Conservation (phyloP, 2,888 invertebrate genomes). For the Drosophila mayaguana region DNA sequence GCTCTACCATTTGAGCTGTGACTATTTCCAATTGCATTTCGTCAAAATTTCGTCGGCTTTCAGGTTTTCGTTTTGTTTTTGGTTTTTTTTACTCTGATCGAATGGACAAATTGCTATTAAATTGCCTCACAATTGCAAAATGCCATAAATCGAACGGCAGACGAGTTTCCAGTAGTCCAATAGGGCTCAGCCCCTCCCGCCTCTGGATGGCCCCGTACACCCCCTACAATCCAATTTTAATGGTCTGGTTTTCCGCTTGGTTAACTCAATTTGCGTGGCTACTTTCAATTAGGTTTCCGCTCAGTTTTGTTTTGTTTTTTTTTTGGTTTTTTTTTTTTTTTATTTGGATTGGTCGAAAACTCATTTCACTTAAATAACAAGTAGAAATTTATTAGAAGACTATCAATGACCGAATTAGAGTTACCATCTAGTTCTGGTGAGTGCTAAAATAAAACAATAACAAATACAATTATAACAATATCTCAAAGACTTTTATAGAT, state of each 20-base stretch:
- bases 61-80: constrained; percentile 23
- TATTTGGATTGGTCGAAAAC: constrained; percentile 46
- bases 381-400: background rate
- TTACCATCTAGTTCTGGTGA: background rate
- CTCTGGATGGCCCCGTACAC: constrained; percentile 8
- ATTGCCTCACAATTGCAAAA: constrained; percentile 78
- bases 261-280: constrained; percentile 81
- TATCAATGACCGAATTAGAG: background rate
- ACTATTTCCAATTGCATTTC: constrained; percentile 78
- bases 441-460: background rate
- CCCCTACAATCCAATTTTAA: constrained; percentile 64
- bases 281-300: constrained; percentile 79
- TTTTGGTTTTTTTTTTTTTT: constrained; percentile 29
- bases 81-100: constrained; percentile 23
- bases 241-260: constrained; percentile 82
- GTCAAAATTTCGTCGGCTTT: constrained; percentile 67
- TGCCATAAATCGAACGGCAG: constrained; percentile 70
- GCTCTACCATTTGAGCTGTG: constrained; percentile 54
- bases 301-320: constrained; percentile 13
- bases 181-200: background rate
- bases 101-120: constrained; percentile 77
- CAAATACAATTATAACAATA: background rate
- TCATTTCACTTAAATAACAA: constrained; percentile 51
- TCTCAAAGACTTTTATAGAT: background rate
- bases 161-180: constrained; percentile 33